These are phyloP conservation scores for Dicaeum eximium DNA, from an alignment of 2,113 vertebrate species.

Conservation along the genomic window DNA sequence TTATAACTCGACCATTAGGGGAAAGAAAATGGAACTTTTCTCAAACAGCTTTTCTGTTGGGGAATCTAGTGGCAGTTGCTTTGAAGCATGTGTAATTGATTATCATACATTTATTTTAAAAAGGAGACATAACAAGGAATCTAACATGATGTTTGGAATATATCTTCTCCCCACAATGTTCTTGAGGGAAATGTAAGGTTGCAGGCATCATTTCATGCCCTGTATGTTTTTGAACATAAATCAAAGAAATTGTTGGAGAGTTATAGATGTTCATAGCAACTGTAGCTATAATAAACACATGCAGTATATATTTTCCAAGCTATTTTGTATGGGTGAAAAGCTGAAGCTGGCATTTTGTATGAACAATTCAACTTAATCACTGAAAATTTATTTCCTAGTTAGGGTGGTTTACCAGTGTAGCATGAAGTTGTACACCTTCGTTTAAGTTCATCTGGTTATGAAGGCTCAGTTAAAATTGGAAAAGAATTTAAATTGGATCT, in stretches of 20 bases:
- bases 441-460: constrained; percentile 51
- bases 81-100: constrained; percentile 70
- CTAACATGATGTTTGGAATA: constrained; percentile 71
- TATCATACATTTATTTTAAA: constrained; percentile 74
- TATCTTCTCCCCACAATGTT: constrained; percentile 71
- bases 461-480: constrained; percentile 22
- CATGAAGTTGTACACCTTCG: constrained; percentile 45
- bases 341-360: constrained; percentile 61
- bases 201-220: constrained; percentile 82
- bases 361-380: constrained; percentile 68
- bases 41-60: constrained; percentile 62
- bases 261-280: constrained; percentile 79
- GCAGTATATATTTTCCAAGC: constrained; percentile 73
- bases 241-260: constrained; percentile 81
- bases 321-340: constrained; percentile 71
- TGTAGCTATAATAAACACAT: constrained; percentile 77
- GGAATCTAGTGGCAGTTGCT: constrained; percentile 61
- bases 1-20: constrained; percentile 41
- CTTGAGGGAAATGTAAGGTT: constrained; percentile 80
- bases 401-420: constrained; percentile 31
- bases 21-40: constrained; percentile 56
- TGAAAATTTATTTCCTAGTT: constrained; percentile 71
- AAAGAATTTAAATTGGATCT: constrained; percentile 45
- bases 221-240: constrained; percentile 83
- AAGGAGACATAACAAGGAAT: constrained; percentile 70